Evolutionary conservation across 2,797 vertebrate genomes (phyloP).

Genomic region (Paramormyrops hopkinsi): DNA sequence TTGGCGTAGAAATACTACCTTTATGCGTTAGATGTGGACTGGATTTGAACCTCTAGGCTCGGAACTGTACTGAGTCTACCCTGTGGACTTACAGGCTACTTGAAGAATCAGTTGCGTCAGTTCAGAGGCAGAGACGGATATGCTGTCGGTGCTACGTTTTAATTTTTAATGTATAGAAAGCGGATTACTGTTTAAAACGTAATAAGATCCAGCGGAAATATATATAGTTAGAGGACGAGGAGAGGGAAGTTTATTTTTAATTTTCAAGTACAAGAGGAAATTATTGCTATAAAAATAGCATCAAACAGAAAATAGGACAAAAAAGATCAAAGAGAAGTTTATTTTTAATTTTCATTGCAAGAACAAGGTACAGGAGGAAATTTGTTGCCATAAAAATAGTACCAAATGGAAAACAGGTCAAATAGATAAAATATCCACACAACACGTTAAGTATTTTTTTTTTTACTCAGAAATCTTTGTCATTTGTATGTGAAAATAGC

Average conservation of each 20-base stretch:
- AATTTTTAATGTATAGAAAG: constrained; percentile 5
- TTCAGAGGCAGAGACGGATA: neutral
- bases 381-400: neutral
- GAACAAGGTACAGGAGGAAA: neutral
- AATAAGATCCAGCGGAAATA: neutral
- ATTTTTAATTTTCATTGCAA: neutral
- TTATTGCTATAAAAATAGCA: neutral
- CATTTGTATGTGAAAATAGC: neutral
- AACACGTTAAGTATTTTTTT: neutral
- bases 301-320: neutral
- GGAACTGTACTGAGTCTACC: neutral
- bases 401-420: neutral
- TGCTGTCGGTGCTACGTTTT: neutral
- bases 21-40: neutral
- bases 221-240: neutral
- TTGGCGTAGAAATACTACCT: neutral
- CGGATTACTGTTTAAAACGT: neutral
- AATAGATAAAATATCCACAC: neutral
- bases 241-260: neutral
- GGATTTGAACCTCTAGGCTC: neutral
- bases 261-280: neutral
- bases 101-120: neutral
- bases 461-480: neutral
- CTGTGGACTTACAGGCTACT: neutral
- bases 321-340: neutral